Evolutionary conservation across 2,888 invertebrate genomes (phyloP), one percentile per base, ranked within the genome.

Genomic region (Sinodicranocentrus sp.): DNA sequence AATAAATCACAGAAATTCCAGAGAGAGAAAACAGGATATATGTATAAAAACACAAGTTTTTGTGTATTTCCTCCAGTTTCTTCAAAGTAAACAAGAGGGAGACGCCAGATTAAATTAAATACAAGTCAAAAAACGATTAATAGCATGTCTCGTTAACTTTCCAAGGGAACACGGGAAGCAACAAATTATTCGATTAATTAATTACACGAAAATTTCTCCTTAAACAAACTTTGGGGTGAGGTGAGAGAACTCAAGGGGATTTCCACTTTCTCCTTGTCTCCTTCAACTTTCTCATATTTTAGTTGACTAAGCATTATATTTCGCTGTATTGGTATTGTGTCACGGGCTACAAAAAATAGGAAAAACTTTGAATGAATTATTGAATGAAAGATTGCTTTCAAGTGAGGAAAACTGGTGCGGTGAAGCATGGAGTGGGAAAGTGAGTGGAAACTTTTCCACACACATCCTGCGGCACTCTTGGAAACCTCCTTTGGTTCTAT

Each of bases 171-270:
- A n/a, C 44, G 8, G 3, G 19, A 23, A 19, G 2, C 0, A 17
- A 15, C 54, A 54, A 70, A 70, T 70, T 59, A 23, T n/a, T 39
- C 59, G 59, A 72, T 26, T 72, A 44, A 61, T 72, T 72, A 72
- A 72, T 72, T 72, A 44, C 10, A 43, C 17, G 23, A n/a, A n/a
- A n/a, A 25, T 52, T 52, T 15, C 33, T 70, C 3, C 13, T 70
- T 13, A 5, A 5, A 39, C 6, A 39, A 39, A 39, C 5, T 13
- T 8, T 33, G 48, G 48, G 48, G 48, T n/a, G 13, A 15, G 2
- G 6, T 48, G 48, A 48, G 48, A 48, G n/a, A n/a, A n/a, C n/a
- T n/a, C n/a, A n/a, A n/a, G n/a, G n/a, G n/a, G n/a, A n/a, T n/a
- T n/a, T n/a, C n/a, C n/a, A n/a, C n/a, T n/a, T n/a, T n/a, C n/a